Conservation (phyloP, 2,888 invertebrate genomes). For the Danaus chrysippus region DNA sequence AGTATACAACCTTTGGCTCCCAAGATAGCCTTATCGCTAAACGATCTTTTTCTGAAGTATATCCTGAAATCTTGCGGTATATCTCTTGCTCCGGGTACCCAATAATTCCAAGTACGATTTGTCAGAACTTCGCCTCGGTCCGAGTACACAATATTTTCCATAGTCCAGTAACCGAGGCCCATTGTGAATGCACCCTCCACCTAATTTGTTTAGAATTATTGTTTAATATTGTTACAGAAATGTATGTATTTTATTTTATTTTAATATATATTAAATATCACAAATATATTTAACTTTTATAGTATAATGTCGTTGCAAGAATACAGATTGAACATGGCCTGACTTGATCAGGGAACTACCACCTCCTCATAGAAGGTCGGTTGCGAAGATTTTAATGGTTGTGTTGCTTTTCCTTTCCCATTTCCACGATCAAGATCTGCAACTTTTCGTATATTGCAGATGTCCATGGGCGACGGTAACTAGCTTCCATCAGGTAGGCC, state of each 20-base stretch:
- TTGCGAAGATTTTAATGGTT: too few species aligned
- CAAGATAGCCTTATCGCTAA: constrained; percentile 21
- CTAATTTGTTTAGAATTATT: constrained; percentile 35
- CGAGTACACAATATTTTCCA: constrained; percentile 83
- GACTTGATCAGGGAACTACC: too few species aligned
- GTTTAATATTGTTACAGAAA: neutral
- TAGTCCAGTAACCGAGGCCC: constrained; percentile 86
- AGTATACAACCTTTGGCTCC: constrained; percentile 28
- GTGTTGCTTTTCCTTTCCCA: too few species aligned
- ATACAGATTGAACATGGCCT: too few species aligned
- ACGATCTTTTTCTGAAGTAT: constrained; percentile 77
- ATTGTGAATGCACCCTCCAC: constrained; percentile 87
- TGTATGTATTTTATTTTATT: neutral
- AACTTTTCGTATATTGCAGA: too few species aligned
- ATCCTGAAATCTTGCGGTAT: constrained; percentile 87
- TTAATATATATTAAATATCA: too few species aligned
- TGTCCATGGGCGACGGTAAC: too few species aligned
- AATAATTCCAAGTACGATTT: constrained; percentile 88
- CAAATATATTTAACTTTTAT: too few species aligned
- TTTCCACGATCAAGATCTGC: too few species aligned
- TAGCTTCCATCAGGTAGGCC: too few species aligned
- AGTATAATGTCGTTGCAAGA: too few species aligned
- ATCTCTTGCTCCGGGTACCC: constrained; percentile 85
- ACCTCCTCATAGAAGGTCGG: too few species aligned
- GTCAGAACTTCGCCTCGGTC: constrained; percentile 83